Percentiles rank a stretch among this genome's conserved stretches.
These are phyloP conservation scores for Adrianichthys oophorus DNA, from an alignment of 2,797 vertebrate genomes.

Conservation along the genomic window DNA sequence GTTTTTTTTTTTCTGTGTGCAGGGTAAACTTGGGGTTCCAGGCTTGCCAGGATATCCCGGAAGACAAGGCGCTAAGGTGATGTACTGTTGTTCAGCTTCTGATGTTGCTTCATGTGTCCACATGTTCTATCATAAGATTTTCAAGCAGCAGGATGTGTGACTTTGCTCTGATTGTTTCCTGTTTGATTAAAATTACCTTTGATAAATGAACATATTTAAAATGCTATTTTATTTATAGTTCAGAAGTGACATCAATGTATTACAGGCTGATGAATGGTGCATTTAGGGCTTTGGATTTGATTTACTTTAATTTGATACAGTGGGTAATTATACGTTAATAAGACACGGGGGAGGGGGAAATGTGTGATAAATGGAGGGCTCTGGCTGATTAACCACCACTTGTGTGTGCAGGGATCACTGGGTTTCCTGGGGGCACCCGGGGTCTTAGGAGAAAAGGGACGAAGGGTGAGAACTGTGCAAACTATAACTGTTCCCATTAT, in stretches of 20 bases:
- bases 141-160: constrained; percentile 42
- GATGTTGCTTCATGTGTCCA: constrained; percentile 38
- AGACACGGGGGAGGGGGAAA: constrained; percentile 59
- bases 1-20: constrained; percentile 21
- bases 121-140: constrained; percentile 17
- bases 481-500: background rate
- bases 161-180: constrained; percentile 51
- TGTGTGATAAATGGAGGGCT: constrained; percentile 66
- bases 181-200: constrained; percentile 70
- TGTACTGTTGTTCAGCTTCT: constrained; percentile 41
- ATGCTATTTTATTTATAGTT: constrained; percentile 77
- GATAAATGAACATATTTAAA: constrained; percentile 72
- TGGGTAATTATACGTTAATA: constrained; percentile 79
- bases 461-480: constrained; percentile 79
- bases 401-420: constrained; percentile 82
- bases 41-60: constrained; percentile 93
- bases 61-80: constrained; percentile 90
- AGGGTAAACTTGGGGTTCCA: constrained; percentile 92
- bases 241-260: constrained; percentile 75
- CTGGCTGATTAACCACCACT: constrained; percentile 72
- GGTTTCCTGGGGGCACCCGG: constrained; percentile 85
- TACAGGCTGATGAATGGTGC: constrained; percentile 74
- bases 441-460: constrained; percentile 88
- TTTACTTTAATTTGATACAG: constrained; percentile 74
- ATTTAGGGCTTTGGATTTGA: constrained; percentile 75